phyloP scores from a whole-genome alignment of 2,888 invertebrate species.

The Trissolcus japonicus region DNA sequence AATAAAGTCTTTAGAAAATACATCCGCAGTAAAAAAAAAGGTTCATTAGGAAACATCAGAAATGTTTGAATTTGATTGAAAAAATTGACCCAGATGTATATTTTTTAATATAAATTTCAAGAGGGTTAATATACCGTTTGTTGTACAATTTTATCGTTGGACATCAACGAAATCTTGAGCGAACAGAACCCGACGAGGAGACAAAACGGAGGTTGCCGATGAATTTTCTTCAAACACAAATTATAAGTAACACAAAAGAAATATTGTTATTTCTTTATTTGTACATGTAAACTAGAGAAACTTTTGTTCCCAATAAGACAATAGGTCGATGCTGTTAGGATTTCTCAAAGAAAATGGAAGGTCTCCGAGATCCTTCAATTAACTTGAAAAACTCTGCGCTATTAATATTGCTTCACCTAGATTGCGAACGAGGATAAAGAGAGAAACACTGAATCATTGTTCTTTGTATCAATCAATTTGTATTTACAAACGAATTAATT shows the following conservation, averaged over 20 bases:
- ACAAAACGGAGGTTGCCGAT: not conserved
- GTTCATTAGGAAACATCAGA: too few relatives aligned
- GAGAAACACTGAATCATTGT: slow-evolving; percentile 18
- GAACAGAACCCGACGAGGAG: too few relatives aligned
- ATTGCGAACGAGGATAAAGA: slow-evolving; percentile 17
- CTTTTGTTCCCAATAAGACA: slow-evolving; percentile 16
- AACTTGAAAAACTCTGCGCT: slow-evolving; percentile 15
- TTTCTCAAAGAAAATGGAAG: slow-evolving; percentile 19
- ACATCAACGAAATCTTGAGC: too few relatives aligned
- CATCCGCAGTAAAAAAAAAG: too few relatives aligned
- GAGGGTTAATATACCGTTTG: too few relatives aligned
- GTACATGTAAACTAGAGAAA: slow-evolving; percentile 14
- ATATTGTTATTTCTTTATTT: slow-evolving; percentile 10
- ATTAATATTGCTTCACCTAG: slow-evolving; percentile 16
- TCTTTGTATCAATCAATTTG: slow-evolving; percentile 13
- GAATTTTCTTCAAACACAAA: not conserved
- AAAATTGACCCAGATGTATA: too few relatives aligned
- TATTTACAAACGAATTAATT: slow-evolving; percentile 17
- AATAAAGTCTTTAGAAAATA: too few relatives aligned
- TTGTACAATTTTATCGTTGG: too few relatives aligned
- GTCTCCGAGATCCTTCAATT: slow-evolving; percentile 20
- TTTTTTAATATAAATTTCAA: too few relatives aligned
- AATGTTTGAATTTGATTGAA: too few relatives aligned
- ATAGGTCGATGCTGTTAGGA: slow-evolving; percentile 16
- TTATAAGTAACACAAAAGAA: slow-evolving; percentile 9